Evolutionary conservation across 2,888 invertebrate species (phyloP).

Genomic region (Drosophila prolongata): DNA sequence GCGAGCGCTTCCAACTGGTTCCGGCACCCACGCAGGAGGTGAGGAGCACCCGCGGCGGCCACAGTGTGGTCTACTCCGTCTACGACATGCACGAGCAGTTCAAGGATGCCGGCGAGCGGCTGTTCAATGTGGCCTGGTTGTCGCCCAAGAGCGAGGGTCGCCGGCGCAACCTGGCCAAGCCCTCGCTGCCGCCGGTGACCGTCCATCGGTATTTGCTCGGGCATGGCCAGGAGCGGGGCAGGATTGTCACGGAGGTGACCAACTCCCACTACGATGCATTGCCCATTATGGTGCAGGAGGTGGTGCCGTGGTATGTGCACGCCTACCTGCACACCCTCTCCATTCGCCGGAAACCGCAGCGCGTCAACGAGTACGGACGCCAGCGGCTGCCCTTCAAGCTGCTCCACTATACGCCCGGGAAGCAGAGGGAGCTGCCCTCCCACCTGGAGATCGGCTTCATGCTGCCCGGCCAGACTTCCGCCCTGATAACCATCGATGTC

Average conservation of each 20-base stretch:
- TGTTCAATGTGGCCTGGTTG: conserved; percentile 89
- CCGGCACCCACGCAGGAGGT: conserved; percentile 87
- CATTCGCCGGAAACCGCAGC: conserved; percentile 51
- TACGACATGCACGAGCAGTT: conserved; percentile 87
- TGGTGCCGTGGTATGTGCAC: conserved; percentile 95
- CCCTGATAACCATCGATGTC: conserved; percentile 94
- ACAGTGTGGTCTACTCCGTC: conserved; percentile 88
- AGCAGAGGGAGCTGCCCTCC: conserved; percentile 92
- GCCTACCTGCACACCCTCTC: conserved; percentile 94
- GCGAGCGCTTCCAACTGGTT: conserved; percentile 87
- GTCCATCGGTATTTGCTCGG: conserved; percentile 94
- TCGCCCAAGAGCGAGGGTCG: conserved; percentile 50
- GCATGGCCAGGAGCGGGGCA: conserved; percentile 96
- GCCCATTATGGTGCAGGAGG: conserved; percentile 93
- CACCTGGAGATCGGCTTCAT: conserved; percentile 93
- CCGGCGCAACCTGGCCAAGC: conserved; percentile 34
- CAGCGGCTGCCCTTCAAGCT: conserved; percentile 85
- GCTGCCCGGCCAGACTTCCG: conserved; percentile 92
- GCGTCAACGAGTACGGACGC: conserved; percentile 43
- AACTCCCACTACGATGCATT: conserved; percentile 92
- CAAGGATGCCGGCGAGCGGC: conserved; percentile 84
- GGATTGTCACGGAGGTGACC: conserved; percentile 92
- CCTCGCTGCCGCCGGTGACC: conserved; percentile 88
- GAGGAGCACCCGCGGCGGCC: conserved; percentile 89
- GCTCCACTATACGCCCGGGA: conserved; percentile 90